Evolutionary conservation across 2,113 vertebrate genomes (phyloP).

Genomic region (Neoarius graeffei): DNA sequence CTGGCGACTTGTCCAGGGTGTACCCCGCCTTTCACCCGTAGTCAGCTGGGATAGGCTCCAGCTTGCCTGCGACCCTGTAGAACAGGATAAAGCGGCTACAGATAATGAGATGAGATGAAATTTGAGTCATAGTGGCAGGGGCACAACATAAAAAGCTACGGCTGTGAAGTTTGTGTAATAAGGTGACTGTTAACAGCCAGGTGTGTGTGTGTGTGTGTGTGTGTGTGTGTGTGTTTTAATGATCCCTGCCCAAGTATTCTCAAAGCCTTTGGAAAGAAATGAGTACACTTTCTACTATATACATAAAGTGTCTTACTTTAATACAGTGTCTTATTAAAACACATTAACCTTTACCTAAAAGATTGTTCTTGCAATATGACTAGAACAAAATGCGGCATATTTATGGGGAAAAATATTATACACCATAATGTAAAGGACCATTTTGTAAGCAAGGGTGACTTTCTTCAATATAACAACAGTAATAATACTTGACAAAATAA

Average conservation of each 20-base stretch:
- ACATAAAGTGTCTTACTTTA: constrained; percentile 48
- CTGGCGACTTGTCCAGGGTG: too few species aligned
- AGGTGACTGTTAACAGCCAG: not conserved
- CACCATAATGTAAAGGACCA: not conserved
- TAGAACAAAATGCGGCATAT: not conserved
- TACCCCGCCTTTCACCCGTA: too few species aligned
- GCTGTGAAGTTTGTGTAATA: not conserved
- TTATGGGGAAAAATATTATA: not conserved
- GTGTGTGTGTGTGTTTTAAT: not conserved
- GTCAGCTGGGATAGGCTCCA: too few species aligned
- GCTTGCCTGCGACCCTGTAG: too few species aligned
- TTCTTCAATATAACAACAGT: constrained; percentile 5
- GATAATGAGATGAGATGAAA: too few species aligned
- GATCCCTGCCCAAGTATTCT: constrained; percentile 24
- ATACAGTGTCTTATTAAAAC: constrained; percentile 38
- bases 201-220: not conserved
- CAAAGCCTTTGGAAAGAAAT: constrained; percentile 57
- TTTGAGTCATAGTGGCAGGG: not conserved
- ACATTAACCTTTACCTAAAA: not conserved
- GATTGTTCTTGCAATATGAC: constrained; percentile 36
- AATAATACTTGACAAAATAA: constrained; percentile 45
- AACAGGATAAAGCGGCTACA: too few species aligned
- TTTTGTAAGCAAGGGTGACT: not conserved
- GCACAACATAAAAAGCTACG: not conserved
- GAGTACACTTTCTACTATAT: constrained; percentile 53